phyloP scores from a whole-genome alignment of 2,797 vertebrate genomes.

The Cossypha niveicapilla region DNA sequence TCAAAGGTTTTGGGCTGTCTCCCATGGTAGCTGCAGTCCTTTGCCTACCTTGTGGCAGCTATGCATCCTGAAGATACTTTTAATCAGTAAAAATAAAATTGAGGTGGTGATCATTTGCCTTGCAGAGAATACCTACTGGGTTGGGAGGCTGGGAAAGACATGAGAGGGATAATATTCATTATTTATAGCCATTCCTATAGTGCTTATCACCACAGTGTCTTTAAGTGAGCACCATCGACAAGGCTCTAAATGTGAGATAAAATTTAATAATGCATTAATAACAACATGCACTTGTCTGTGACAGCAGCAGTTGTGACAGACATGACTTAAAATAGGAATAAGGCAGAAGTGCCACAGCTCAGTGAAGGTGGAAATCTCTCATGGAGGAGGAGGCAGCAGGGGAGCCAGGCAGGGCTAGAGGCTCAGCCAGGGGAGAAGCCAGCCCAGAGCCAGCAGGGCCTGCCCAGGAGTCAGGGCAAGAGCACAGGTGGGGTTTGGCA shows the following conservation, averaged over 20 bases:
- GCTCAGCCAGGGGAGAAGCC: neutral
- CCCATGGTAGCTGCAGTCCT: neutral
- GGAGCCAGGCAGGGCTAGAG: neutral
- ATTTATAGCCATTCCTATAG: conserved; percentile 49
- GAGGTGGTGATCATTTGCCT: conserved; percentile 32
- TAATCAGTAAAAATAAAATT: conserved; percentile 30
- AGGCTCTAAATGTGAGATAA: conserved; percentile 38
- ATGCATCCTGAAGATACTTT: neutral
- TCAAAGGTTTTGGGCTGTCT: neutral
- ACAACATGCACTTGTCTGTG: conserved; percentile 9
- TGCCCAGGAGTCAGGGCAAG: neutral
- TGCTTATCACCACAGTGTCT: conserved; percentile 23
- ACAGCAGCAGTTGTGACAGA: conserved; percentile 6
- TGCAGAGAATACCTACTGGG: conserved; percentile 2
- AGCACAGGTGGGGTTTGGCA: neutral
- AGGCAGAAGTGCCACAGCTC: neutral
- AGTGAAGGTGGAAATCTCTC: neutral
- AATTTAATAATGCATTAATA: conserved; percentile 68
- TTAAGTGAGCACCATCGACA: conserved; percentile 9
- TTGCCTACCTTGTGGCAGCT: neutral
- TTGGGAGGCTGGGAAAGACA: neutral
- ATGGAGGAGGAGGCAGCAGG: neutral
- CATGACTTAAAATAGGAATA: conserved; percentile 7
- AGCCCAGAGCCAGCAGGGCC: neutral
- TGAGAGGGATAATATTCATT: conserved; percentile 40